A percentile compares a stretch with the other conserved stretches of the same genome.
These are phyloP conservation scores for Synodontis membranacea DNA, from an alignment of 2,113 vertebrate genomes.

Conservation along the genomic window DNA sequence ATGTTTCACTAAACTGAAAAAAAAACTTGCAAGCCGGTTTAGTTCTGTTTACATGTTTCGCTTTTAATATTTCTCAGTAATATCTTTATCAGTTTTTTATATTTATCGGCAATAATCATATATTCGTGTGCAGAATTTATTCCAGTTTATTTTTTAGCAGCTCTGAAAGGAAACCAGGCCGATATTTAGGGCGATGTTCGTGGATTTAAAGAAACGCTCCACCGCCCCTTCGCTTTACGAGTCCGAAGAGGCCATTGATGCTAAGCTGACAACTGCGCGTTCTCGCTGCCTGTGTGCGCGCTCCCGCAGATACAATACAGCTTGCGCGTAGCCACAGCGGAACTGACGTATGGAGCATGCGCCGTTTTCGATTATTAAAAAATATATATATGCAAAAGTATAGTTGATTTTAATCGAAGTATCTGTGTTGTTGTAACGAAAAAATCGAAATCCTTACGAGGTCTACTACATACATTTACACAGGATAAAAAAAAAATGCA, in stretches of 20 bases:
- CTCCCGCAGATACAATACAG: conserved; percentile 6
- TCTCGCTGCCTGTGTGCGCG: neutral
- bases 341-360: conserved; percentile 19
- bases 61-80: conserved; percentile 70
- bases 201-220: conserved; percentile 77
- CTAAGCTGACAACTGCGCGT: conserved; percentile 63
- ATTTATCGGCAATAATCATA: conserved; percentile 77
- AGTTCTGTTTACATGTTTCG: conserved; percentile 79
- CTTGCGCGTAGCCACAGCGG: neutral
- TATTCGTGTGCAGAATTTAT: conserved; percentile 80
- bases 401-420: neutral
- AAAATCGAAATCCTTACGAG: neutral
- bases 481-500: neutral
- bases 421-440: no score
- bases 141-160: conserved; percentile 81
- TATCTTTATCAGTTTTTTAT: conserved; percentile 73
- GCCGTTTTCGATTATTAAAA: neutral
- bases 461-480: no score
- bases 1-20: conserved; percentile 74
- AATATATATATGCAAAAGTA: no score
- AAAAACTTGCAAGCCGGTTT: conserved; percentile 79
- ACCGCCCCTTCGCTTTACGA: conserved; percentile 70
- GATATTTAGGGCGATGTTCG: conserved; percentile 81
- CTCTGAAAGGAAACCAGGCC: conserved; percentile 79
- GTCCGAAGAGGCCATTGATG: conserved; percentile 80